These are phyloP conservation scores for Seriola quinqueradiata DNA, from an alignment of 2,113 vertebrate genomes.

Conservation along the genomic window DNA sequence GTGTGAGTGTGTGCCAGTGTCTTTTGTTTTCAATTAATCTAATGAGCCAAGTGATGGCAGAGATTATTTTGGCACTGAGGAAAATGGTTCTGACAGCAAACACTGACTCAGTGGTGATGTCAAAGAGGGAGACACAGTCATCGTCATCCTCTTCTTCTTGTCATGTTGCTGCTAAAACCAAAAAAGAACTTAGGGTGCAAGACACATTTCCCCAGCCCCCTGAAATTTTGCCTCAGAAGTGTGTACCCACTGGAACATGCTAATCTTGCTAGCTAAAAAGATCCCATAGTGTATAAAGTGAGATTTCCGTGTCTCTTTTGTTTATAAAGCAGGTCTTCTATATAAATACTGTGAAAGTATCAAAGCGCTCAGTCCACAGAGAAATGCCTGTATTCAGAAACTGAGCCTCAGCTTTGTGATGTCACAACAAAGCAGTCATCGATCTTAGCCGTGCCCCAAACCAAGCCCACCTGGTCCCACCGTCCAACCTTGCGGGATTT, in stretches of 20 bases:
- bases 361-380: no score
- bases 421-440: no score
- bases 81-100: slow-evolving; percentile 39
- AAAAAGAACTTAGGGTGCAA: neutral
- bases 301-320: no score
- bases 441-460: no score
- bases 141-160: neutral
- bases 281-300: no score
- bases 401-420: no score
- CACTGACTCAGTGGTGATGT: slow-evolving; percentile 51
- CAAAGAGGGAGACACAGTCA: slow-evolving; percentile 25
- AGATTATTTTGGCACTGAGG: slow-evolving; percentile 51
- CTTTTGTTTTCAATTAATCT: slow-evolving; percentile 65
- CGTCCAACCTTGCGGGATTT: no score
- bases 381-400: no score
- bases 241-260: neutral
- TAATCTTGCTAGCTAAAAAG: no score
- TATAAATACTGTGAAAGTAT: no score
- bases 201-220: neutral
- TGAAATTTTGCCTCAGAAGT: neutral
- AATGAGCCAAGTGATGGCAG: slow-evolving; percentile 44
- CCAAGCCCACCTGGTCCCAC: no score
- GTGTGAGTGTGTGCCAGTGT: slow-evolving; percentile 19
- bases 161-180: slow-evolving; percentile 24
- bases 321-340: no score